phyloP scores from a whole-genome alignment of 2,113 vertebrate species.

The Acrocephalus arundinaceus region DNA sequence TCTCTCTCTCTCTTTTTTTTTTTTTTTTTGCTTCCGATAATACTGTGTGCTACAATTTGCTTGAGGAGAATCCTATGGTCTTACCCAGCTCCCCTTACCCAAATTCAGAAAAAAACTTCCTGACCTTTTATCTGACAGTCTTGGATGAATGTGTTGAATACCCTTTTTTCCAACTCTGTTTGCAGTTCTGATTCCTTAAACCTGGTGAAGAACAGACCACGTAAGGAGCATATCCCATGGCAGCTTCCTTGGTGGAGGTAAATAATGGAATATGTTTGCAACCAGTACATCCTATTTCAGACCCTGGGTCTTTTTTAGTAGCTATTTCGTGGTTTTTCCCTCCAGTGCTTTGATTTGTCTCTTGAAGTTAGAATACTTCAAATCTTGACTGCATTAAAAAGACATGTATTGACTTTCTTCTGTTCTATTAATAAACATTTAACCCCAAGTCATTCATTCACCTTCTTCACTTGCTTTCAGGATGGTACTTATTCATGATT shows the following conservation, averaged over 20 bases:
- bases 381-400: not conserved
- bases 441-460: not conserved
- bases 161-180: not conserved
- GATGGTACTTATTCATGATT: not conserved
- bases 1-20: fast-evolving
- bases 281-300: not conserved
- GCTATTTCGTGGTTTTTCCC: not conserved
- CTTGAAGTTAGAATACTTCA: not conserved
- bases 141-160: not conserved
- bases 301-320: not conserved
- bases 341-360: not conserved
- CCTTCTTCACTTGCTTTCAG: not conserved
- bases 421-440: not conserved
- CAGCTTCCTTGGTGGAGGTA: not conserved
- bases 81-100: not conserved
- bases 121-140: not conserved
- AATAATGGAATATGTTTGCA: not conserved
- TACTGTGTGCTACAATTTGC: not conserved
- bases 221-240: not conserved
- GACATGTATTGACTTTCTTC: not conserved
- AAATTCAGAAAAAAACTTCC: not conserved
- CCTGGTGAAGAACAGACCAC: not conserved
- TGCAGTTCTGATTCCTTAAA: not conserved
- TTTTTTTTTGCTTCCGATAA: not conserved
- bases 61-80: not conserved